Evolutionary conservation across 2,113 vertebrate species (phyloP).

Genomic region (Pedetes capensis): DNA sequence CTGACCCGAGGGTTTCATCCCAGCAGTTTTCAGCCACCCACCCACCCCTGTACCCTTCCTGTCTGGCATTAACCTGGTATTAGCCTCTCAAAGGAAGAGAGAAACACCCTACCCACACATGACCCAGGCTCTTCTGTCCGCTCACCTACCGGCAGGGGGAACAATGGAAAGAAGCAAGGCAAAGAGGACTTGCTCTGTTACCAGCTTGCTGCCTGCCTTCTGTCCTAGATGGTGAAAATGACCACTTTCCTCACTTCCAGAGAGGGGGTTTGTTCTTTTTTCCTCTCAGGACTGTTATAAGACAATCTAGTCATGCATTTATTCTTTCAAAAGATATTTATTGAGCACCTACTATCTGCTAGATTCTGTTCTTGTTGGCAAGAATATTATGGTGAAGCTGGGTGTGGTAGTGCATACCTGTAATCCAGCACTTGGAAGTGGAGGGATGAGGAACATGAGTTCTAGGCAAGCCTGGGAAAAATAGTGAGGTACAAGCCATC

Average conservation of each 20-base stretch:
- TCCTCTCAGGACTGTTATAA: background rate
- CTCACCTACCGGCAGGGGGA: background rate
- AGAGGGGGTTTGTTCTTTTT: background rate
- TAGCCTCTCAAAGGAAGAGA: background rate
- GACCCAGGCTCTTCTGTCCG: background rate
- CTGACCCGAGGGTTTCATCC: background rate
- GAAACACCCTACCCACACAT: rapidly evolving
- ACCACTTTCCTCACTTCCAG: background rate
- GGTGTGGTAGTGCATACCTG: background rate
- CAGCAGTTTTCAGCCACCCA: background rate
- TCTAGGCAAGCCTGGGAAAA: too few species aligned
- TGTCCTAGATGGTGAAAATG: background rate
- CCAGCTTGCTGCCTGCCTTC: background rate
- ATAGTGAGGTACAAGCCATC: background rate
- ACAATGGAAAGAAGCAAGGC: background rate
- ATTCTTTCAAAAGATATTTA: background rate
- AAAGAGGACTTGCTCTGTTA: background rate
- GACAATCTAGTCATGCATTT: background rate
- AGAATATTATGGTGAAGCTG: background rate
- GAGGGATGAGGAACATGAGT: background rate
- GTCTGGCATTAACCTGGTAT: background rate
- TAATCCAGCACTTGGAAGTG: background rate
- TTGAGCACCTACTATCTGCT: background rate
- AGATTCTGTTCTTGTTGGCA: background rate
- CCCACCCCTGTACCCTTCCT: background rate